A percentile compares a stretch with the other conserved stretches of the same genome.
phyloP scores from a whole-genome alignment of 92 coral and sea anemone species.

The Blastomussa wellsi region DNA sequence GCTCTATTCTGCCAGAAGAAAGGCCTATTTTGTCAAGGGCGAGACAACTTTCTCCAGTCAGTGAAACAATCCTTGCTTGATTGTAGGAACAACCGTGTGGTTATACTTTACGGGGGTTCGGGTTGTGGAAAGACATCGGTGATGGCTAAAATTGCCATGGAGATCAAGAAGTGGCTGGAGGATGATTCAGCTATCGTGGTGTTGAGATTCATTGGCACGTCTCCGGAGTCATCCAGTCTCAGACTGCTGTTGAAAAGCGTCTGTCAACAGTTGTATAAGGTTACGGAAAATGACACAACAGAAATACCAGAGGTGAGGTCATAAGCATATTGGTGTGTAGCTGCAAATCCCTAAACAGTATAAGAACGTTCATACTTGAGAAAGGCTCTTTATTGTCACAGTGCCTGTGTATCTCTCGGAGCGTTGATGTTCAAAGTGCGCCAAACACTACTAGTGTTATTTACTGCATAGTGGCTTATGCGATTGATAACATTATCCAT shows the following conservation, averaged over 20 bases:
- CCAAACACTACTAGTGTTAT: too few relatives aligned
- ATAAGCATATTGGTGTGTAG: background rate
- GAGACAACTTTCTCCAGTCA: slow-evolving; percentile 65
- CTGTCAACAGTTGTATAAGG: slow-evolving; percentile 84
- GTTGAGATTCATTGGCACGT: slow-evolving; percentile 85
- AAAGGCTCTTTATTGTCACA: background rate
- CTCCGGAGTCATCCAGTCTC: slow-evolving; percentile 89
- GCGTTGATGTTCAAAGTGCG: too few relatives aligned
- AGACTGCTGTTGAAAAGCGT: slow-evolving; percentile 79
- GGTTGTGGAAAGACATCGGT: slow-evolving; percentile 98
- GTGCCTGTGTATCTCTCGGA: background rate
- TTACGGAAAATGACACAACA: slow-evolving; percentile 50
- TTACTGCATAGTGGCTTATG: too few relatives aligned
- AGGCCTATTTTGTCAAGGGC: slow-evolving; percentile 84
- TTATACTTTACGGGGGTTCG: slow-evolving; percentile 85
- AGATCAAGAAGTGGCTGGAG: slow-evolving; percentile 54
- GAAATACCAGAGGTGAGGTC: slow-evolving; percentile 79
- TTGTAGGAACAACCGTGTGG: slow-evolving; percentile 44
- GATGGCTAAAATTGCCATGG: slow-evolving; percentile 80
- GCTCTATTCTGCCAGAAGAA: slow-evolving; percentile 84
- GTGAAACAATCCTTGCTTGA: slow-evolving; percentile 56
- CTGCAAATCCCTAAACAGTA: background rate
- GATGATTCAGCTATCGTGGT: slow-evolving; percentile 72
- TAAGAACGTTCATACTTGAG: background rate
- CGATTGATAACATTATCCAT: too few relatives aligned